Percentiles rank a stretch among this genome's conserved stretches.
These are phyloP conservation scores for Agrilus planipennis DNA, from an alignment of 1,140 invertebrate genomes.

Conservation along the genomic window DNA sequence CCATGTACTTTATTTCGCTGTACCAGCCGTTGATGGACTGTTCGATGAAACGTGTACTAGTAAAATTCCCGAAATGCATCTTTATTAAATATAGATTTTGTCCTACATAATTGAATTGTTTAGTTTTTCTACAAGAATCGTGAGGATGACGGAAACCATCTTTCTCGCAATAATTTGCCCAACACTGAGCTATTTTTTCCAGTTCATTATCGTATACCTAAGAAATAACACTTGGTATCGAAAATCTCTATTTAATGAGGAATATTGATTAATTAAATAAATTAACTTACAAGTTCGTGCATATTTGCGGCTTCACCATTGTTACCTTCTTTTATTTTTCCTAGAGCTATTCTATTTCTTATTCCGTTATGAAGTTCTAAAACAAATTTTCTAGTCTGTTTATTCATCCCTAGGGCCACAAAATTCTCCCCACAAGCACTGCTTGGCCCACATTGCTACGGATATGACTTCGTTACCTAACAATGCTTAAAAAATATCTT, in stretches of 20 bases:
- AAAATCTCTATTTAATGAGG: background rate
- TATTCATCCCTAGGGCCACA: background rate
- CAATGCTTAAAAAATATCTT: no score
- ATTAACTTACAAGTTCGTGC: constrained; percentile 5
- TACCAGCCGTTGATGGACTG: constrained; percentile 5
- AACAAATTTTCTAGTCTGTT: background rate
- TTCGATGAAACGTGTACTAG: background rate
- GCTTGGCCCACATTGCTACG: background rate
- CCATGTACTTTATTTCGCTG: background rate
- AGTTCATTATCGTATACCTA: constrained; percentile 11
- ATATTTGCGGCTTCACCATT: constrained; percentile 5
- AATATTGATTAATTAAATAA: background rate
- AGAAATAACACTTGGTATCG: background rate
- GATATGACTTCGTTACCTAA: no score
- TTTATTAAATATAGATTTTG: constrained; percentile 6
- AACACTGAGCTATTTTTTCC: constrained; percentile 9
- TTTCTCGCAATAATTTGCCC: constrained; percentile 6
- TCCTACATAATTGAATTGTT: constrained; percentile 1
- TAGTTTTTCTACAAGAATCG: background rate
- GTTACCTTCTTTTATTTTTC: background rate
- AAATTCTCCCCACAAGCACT: background rate
- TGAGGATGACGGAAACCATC: background rate
- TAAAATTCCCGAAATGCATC: constrained; percentile 1
- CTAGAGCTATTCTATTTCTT: background rate
- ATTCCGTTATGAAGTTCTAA: constrained; percentile 6